phyloP scores from a whole-genome alignment of 2,888 invertebrate species.

The Leptopilina drosophilae region DNA sequence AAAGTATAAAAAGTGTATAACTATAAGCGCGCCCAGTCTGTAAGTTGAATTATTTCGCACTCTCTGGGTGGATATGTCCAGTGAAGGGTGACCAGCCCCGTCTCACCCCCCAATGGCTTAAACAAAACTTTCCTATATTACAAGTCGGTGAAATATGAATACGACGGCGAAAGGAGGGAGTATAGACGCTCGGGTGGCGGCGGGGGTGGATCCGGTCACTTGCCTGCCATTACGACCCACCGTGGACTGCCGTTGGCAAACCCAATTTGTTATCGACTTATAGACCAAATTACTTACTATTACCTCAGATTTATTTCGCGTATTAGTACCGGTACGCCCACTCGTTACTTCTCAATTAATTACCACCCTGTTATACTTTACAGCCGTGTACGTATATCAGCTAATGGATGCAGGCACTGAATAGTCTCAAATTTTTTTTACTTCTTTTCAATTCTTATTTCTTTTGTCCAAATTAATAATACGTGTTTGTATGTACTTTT shows the following conservation, averaged over 20 bases:
- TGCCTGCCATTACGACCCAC: conserved; percentile 71
- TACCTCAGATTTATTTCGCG: conserved; percentile 76
- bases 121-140: conserved; percentile 76
- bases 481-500: no score
- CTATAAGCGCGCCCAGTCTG: conserved; percentile 56
- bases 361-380: conserved; percentile 57
- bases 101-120: conserved; percentile 68
- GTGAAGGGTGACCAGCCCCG: conserved; percentile 64
- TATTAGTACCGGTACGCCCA: conserved; percentile 72
- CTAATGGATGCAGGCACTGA: conserved; percentile 29
- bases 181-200: conserved; percentile 50
- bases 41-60: conserved; percentile 71
- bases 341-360: conserved; percentile 75
- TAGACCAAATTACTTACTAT: conserved; percentile 76
- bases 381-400: conserved; percentile 19
- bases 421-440: conserved; percentile 12
- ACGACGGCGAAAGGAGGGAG: conserved; percentile 62
- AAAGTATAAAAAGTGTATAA: conserved; percentile 60
- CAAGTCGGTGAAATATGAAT: conserved; percentile 76
- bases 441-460: neutral
- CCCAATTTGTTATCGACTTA: conserved; percentile 77
- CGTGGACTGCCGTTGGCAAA: conserved; percentile 73
- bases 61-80: conserved; percentile 61
- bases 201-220: conserved; percentile 72
- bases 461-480: no score